These are phyloP conservation scores for Leucophenga varia DNA, from an alignment of 1,140 invertebrate genomes.

Conservation along the genomic window DNA sequence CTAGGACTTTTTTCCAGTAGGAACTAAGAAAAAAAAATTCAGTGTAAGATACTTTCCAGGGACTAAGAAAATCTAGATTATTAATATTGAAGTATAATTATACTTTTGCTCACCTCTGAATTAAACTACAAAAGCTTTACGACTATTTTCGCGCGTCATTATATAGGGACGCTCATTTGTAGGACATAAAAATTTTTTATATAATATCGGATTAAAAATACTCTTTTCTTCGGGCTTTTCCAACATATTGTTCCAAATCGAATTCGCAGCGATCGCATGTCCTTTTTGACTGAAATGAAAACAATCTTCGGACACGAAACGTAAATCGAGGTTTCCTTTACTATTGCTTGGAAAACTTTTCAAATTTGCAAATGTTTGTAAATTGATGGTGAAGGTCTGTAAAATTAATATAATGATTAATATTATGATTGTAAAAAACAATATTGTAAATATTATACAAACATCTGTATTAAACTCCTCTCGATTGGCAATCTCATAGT, in stretches of 20 bases:
- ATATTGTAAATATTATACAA: slow-evolving; percentile 61
- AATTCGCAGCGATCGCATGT: slow-evolving; percentile 62
- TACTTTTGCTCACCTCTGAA: too few species aligned
- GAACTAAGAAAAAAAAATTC: too few species aligned
- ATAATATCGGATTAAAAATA: slow-evolving; percentile 34
- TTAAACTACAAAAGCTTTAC: slow-evolving; percentile 33
- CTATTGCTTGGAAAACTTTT: slow-evolving; percentile 59
- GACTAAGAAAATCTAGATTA: too few species aligned
- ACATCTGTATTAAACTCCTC: slow-evolving; percentile 52
- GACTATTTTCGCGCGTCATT: slow-evolving; percentile 49
- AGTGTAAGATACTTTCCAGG: too few species aligned
- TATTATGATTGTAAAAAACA: slow-evolving; percentile 27
- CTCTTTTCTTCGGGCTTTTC: slow-evolving; percentile 56
- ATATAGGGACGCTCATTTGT: slow-evolving; percentile 45
- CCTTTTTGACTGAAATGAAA: slow-evolving; percentile 71
- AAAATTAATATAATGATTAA: too few species aligned
- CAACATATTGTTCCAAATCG: slow-evolving; percentile 66
- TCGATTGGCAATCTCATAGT: slow-evolving; percentile 53
- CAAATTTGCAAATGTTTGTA: slow-evolving; percentile 60
- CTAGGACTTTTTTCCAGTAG: too few species aligned
- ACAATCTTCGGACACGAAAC: slow-evolving; percentile 69
- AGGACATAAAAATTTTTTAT: slow-evolving; percentile 48
- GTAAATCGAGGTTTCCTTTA: slow-evolving; percentile 60
- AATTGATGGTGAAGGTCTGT: slow-evolving; percentile 68
- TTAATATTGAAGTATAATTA: too few species aligned